These are phyloP conservation scores for Colostygia pectinataria DNA, from an alignment of 2,888 invertebrate genomes.

Conservation along the genomic window DNA sequence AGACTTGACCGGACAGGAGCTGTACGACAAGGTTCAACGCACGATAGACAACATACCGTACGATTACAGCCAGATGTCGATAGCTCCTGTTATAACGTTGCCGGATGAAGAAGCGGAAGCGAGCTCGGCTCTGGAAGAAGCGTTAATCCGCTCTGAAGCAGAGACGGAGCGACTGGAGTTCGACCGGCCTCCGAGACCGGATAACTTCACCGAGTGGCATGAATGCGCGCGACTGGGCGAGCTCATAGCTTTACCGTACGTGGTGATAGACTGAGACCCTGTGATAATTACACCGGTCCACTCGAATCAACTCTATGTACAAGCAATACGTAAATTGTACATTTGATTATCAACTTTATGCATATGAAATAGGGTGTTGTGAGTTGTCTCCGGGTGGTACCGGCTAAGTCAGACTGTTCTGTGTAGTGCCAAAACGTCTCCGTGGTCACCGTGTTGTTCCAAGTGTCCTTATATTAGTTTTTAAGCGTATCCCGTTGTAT, in stretches of 20 bases:
- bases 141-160: constrained; percentile 25
- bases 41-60: constrained; percentile 49
- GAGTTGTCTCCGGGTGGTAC: constrained; percentile 8
- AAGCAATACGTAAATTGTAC: background rate
- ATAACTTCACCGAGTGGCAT: constrained; percentile 94
- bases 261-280: constrained; percentile 92
- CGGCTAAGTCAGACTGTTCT: constrained; percentile 31
- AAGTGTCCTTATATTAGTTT: constrained; percentile 78
- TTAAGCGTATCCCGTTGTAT: constrained; percentile 53
- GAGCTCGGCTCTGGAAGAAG: constrained; percentile 33
- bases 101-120: constrained; percentile 35
- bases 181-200: constrained; percentile 53
- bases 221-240: constrained; percentile 92
- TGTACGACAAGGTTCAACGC: constrained; percentile 48
- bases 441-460: constrained; percentile 50
- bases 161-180: constrained; percentile 45
- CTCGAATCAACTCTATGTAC: constrained; percentile 5
- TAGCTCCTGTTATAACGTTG: constrained; percentile 55
- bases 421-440: constrained; percentile 44
- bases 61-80: constrained; percentile 48
- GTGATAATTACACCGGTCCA: constrained; percentile 33
- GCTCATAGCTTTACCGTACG: constrained; percentile 97
- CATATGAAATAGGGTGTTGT: background rate
- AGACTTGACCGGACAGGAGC: constrained; percentile 50
- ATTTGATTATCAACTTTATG: background rate